These are phyloP conservation scores for Unio delphinus DNA, from an alignment of 2,888 invertebrate species.

Conservation along the genomic window DNA sequence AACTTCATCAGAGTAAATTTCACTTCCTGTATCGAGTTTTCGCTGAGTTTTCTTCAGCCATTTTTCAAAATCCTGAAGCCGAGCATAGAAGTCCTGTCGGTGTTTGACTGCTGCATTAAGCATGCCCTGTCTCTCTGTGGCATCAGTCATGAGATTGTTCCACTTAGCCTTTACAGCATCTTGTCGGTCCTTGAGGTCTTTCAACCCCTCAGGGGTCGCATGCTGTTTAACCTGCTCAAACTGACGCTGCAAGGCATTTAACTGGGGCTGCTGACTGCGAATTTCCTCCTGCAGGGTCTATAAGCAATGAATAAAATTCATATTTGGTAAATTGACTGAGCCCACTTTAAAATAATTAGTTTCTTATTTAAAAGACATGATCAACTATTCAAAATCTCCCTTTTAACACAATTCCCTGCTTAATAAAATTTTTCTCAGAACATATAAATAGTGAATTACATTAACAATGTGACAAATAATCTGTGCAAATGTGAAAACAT, in stretches of 20 bases:
- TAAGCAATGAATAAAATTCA: conserved; percentile 1
- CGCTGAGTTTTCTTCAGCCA: conserved; percentile 78
- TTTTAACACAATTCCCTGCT: too few relatives aligned
- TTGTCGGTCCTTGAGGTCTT: conserved; percentile 78
- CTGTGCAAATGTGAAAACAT: too few relatives aligned
- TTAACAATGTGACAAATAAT: too few relatives aligned
- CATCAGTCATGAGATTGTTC: conserved; percentile 78
- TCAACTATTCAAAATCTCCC: too few relatives aligned
- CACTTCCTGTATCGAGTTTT: conserved; percentile 80
- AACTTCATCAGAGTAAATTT: conserved; percentile 86
- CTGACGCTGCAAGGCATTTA: conserved; percentile 54
- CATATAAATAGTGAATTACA: too few relatives aligned
- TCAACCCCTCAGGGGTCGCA: conserved; percentile 57
- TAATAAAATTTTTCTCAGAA: too few relatives aligned
- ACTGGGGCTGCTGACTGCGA: conserved; percentile 56
- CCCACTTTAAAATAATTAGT: too few relatives aligned
- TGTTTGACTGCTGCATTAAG: conserved; percentile 58
- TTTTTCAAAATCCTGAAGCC: conserved; percentile 82
- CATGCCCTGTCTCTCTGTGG: conserved; percentile 80
- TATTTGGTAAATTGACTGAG: background rate
- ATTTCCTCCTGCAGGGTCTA: conserved; percentile 65
- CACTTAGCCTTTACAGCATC: conserved; percentile 88
- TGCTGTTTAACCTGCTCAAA: conserved; percentile 60
- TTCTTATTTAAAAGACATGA: too few relatives aligned
- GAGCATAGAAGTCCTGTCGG: conserved; percentile 80